Evolutionary conservation across 2,113 vertebrate species (phyloP).

Genomic region (Misgurnus anguillicaudatus): DNA sequence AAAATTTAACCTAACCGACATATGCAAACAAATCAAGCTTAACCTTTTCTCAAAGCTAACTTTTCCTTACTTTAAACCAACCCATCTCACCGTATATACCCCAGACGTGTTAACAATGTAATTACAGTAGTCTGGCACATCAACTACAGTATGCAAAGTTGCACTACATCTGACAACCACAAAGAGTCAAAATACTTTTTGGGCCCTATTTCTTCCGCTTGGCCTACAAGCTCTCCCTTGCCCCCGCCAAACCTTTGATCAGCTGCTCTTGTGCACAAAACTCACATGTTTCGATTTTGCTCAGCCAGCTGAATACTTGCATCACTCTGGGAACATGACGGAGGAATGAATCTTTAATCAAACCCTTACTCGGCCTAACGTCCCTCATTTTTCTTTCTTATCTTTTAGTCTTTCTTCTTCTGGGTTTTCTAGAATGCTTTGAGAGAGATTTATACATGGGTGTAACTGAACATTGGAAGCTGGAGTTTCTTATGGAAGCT

Average conservation of each 20-base stretch:
- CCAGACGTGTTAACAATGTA: no score
- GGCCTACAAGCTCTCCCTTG: not conserved
- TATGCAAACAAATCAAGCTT: no score
- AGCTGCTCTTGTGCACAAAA: not conserved
- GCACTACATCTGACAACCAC: no score
- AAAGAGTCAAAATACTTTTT: no score
- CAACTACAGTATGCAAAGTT: no score
- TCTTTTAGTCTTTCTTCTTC: not conserved
- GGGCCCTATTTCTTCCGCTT: not conserved
- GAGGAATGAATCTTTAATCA: not conserved
- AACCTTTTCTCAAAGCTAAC: no score
- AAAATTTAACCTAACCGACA: no score
- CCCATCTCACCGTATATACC: no score
- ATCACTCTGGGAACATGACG: not conserved
- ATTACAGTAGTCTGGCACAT: no score
- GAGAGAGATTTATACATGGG: not conserved
- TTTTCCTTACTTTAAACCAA: no score
- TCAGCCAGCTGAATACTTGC: not conserved
- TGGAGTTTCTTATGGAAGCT: not conserved
- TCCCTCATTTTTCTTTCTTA: not conserved
- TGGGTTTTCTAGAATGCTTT: not conserved
- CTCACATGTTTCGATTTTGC: conserved; percentile 7
- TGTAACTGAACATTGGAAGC: not conserved
- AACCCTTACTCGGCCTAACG: no score
- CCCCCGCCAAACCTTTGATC: not conserved